Evolutionary conservation across 2,113 vertebrate species (phyloP), one percentile per base, ranked within the genome.

Genomic region (Tupaia chinensis): DNA sequence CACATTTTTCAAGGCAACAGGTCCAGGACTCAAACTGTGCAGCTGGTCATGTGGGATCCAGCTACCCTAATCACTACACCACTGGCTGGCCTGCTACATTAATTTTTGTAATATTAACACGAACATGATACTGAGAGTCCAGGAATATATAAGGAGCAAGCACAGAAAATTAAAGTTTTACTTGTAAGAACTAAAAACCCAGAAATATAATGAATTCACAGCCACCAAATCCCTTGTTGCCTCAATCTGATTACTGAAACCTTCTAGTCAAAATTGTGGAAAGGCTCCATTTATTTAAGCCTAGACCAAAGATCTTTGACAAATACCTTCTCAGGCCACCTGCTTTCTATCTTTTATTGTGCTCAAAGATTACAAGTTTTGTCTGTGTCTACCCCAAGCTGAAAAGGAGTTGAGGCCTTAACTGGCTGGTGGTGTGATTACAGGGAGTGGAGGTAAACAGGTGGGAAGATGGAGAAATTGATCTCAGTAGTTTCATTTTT

Each of bases 111-210:
- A 3, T 58, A 1, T 44, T 25, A n/a, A 90, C 79, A 6, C 27
- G 68, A 7, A 5, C 0, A 9, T 3, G 4, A 6, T 20, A 2
- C 7, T 9, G 9, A 60, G 12, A 66, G 9, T 54, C 4, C 7
- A 61, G 87, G 60, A 69, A 68, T 27, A 7, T 19, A 22, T 10
- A 34, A 54, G 44, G 4, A 80, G 16, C 19, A 68, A 81, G 0
- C 61, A 7, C 6, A 60, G 16, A 12, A 60, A 4, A 74, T 1
- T 60, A 11, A 86, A 93, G 10, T 1, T 11, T 65, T 74, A 76
- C 9, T 14, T 23, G 6, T 23, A 4, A 5, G 79, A 94, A 87
- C 53, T 1, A 78, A 29, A 87, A 70, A 13, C 2, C 1, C 0
- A 70, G 29, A 76, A 66, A 91, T 78, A 53, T 53, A 14, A 56